Base-by-base conservation (phyloP, 2,888 invertebrate species). In the Arenicola marina region DNA sequence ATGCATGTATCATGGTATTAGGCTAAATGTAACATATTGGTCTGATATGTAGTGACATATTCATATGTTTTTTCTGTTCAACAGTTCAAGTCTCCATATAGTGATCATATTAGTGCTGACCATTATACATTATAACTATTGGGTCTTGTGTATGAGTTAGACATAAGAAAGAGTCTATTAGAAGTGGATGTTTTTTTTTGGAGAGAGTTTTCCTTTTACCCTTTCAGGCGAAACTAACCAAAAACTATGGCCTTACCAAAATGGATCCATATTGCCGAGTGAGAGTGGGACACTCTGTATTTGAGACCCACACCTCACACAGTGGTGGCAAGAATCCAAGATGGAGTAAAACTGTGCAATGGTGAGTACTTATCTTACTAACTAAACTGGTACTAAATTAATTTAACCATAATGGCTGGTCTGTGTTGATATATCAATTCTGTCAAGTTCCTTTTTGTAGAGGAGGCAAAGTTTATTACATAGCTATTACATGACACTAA, bases 261-360 rank as follows among this genome's bases (percentile, higher is more conserved):
- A 97, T 96, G 96, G 96, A 97, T 84, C 96, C 96, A 0, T 98
- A 97, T 81, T 94, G 93, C 34, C 88, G 97, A 62, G 84, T 98
- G 61, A 88, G 95, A 69, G 90, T 97, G 29, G 98, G 96, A 0
- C 95, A 96, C 83, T 90, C 91, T 75, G 91, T 95, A 62, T 95
- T 95, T 84, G 97, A 98, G 86, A 97, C 96, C 0, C 94, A 93
- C 76, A 96, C 96, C 0, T 93, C 92, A 81, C 89, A 92, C 65
- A 96, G 93, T 85, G 98, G 96, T 34, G 94, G 94, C 29, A 95
- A 95, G 83, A 93, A 90, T 76, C 98, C 98, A 2, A 87, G 91
- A 67, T 98, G 97, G 97, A 95, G 95, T 84, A 94, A 95, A 86
- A 91, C 92, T 58, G 90, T 97, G 72, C 92, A 93, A 79, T 92